Percentiles rank a stretch among this genome's conserved stretches.
These are phyloP conservation scores for Diplosoma virens DNA, from an alignment of 23 tunicate genomes.

Conservation along the genomic window DNA sequence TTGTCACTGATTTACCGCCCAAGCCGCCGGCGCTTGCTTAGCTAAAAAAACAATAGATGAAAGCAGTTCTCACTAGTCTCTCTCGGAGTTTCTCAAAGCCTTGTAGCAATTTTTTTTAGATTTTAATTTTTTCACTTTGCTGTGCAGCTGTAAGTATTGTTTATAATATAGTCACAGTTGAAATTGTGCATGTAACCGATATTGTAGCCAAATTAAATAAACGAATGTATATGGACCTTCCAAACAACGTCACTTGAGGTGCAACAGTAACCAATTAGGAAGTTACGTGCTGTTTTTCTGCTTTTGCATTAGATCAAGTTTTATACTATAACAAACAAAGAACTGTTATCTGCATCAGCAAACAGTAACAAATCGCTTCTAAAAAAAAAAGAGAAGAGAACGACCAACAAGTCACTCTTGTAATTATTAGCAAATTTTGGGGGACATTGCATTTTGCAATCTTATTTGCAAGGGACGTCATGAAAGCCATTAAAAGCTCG, in stretches of 20 bases:
- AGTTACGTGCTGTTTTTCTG: background rate
- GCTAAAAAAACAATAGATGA: too few relatives aligned
- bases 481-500: too few relatives aligned
- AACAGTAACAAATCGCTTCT: too few relatives aligned
- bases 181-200: slow-evolving; percentile 2
- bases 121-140: background rate
- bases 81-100: too few relatives aligned
- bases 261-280: background rate
- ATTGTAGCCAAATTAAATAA: background rate
- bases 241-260: slow-evolving; percentile 9
- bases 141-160: slow-evolving; percentile 1
- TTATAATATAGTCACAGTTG: background rate
- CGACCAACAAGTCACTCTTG: too few relatives aligned
- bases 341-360: too few relatives aligned
- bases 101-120: background rate
- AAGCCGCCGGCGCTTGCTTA: slow-evolving; percentile 1
- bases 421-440: too few relatives aligned
- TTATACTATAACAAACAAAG: background rate
- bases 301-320: background rate
- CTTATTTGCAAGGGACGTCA: too few relatives aligned
- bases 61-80: too few relatives aligned
- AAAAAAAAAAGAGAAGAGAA: too few relatives aligned
- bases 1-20: slow-evolving; percentile 17
- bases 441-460: too few relatives aligned
- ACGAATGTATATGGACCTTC: background rate